These are phyloP conservation scores for Bombus cullumanus DNA, from an alignment of 1,140 invertebrate species.

Conservation along the genomic window DNA sequence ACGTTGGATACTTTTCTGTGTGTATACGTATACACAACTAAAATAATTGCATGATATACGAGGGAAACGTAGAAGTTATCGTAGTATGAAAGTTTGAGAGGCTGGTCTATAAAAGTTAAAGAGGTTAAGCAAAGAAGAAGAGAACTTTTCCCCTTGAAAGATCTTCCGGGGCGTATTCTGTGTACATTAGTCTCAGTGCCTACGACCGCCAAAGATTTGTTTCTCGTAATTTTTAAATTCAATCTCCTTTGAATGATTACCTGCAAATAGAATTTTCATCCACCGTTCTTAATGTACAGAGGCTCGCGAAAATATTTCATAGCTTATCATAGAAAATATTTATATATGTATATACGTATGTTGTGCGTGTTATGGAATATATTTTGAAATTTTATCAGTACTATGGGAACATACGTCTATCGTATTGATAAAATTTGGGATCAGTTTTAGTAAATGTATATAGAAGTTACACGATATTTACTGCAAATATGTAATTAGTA, in stretches of 20 bases:
- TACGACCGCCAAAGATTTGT: constrained; percentile 34
- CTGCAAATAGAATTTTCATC: constrained; percentile 4
- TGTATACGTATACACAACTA: not conserved
- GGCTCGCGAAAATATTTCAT: not conserved
- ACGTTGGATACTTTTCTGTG: not conserved
- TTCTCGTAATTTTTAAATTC: constrained; percentile 41
- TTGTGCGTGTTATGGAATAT: not conserved
- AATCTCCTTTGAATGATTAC: constrained; percentile 16
- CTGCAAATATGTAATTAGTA: no score
- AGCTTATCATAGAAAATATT: not conserved
- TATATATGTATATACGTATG: not conserved
- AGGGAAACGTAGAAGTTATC: constrained; percentile 41
- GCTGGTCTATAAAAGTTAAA: constrained; percentile 52
- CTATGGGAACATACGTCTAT: not conserved
- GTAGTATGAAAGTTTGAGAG: constrained; percentile 46
- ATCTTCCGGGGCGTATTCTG: constrained; percentile 23
- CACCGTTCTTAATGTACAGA: not conserved
- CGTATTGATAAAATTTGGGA: not conserved
- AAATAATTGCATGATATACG: constrained; percentile 38
- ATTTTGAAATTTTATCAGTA: not conserved
- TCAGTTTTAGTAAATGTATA: not conserved
- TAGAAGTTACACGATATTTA: no score
- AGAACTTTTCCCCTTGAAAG: constrained; percentile 40
- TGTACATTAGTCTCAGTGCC: constrained; percentile 35
- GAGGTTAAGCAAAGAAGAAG: constrained; percentile 48